Evolutionary conservation across 2,797 vertebrate species (phyloP), one percentile per base, ranked within the genome.

Genomic region (Valencia hispanica): DNA sequence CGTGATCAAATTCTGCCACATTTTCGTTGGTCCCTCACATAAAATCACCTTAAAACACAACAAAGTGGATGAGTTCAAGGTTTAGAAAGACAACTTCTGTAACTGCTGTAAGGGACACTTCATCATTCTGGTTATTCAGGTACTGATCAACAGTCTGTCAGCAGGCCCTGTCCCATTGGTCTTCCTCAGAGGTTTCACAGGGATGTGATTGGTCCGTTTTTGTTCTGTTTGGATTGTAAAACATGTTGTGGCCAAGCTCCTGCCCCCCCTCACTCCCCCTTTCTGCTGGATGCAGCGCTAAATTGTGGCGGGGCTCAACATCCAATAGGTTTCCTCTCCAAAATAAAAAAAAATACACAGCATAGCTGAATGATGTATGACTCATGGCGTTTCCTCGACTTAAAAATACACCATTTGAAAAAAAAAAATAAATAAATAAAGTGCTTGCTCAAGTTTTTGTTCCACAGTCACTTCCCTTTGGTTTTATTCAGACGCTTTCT

Each of bases 101-200:
- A 68, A 81, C 78, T 84, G 87, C 84, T 88, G 45, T 43, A 25
- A 78, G 41, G 43, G 47, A 82, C 77, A 66, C 55, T 69, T 79
- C 32, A 70, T 39, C 75, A 71, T 70, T 87, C 89, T 79, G 79
- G 83, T 92, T 90, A 90, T 88, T 91, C 91, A 83, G 32, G 92
- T 87, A 59, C 72, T 68, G 81, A 86, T 88, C 77, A 45, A 74
- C 75, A 71, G 78, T 50, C 76, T 92, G 90, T 89, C 80, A 74
- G 84, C 74, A 45, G 5, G 81, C 79, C n/a, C 69, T 39, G 9
- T 15, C 43, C 53, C 10, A 87, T 90, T 91, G 90, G 90, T 86
- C 79, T 11, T 48, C 74, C 57, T 45, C 70, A 41, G n/a, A 6
- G 45, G 48, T 36, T 72, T 63, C 25, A 41, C 66, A 57, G 81